phyloP scores from a whole-genome alignment of 2,113 vertebrate species.

The Lepus europaeus region DNA sequence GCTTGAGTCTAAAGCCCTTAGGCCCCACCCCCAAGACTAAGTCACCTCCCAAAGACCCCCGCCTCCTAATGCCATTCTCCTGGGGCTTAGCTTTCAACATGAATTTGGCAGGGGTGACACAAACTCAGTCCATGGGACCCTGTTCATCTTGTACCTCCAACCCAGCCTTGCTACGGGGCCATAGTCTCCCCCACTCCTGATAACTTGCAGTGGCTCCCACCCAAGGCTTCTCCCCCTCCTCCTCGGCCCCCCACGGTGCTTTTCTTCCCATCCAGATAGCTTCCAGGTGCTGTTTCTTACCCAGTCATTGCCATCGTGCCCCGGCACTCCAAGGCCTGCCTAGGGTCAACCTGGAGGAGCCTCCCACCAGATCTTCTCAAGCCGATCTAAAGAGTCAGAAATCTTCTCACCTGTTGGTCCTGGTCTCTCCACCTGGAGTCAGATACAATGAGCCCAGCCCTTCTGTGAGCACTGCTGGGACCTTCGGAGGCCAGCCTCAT shows the following conservation, averaged over 20 bases:
- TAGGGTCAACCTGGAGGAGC: background rate
- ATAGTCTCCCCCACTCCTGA: background rate
- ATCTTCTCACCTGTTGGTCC: background rate
- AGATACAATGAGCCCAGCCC: background rate
- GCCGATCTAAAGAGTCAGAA: background rate
- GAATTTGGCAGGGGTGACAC: background rate
- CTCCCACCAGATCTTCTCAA: background rate
- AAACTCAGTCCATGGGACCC: no score
- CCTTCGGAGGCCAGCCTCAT: background rate
- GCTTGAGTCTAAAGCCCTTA: background rate
- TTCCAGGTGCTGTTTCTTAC: background rate
- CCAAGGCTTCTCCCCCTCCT: background rate
- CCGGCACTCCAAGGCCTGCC: accelerated
- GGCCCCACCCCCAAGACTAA: background rate
- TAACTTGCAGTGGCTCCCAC: background rate
- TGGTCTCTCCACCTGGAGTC: background rate
- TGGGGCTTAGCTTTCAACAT: background rate
- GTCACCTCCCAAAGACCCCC: background rate
- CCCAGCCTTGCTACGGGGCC: background rate
- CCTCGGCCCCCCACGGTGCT: accelerated
- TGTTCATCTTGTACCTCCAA: background rate
- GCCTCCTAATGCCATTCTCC: background rate
- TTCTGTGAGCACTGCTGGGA: background rate
- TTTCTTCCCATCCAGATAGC: background rate
- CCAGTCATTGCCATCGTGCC: background rate